Evolutionary conservation across 2,113 vertebrate species (phyloP).

Genomic region (Piaya cayana): DNA sequence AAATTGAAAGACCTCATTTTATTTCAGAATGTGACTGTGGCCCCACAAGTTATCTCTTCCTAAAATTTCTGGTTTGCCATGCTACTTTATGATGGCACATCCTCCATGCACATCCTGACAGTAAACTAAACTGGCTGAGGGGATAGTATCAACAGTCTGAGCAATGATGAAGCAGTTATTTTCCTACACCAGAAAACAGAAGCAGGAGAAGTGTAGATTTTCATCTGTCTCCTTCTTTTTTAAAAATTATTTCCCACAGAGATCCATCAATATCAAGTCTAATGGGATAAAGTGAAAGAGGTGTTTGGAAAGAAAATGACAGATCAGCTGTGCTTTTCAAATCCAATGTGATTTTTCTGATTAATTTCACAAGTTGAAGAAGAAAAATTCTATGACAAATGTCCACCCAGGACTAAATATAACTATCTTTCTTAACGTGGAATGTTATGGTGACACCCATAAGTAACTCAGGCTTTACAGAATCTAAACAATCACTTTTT

Average conservation of each 20-base stretch:
- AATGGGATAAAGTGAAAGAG: not conserved
- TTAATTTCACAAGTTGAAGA: not conserved
- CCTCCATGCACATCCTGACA: not conserved
- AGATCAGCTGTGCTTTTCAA: constrained; percentile 4
- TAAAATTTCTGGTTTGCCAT: not conserved
- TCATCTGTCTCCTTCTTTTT: not conserved
- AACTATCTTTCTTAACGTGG: not conserved
- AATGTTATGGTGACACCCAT: not conserved
- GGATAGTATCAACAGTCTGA: not conserved
- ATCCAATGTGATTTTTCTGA: not conserved
- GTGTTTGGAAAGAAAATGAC: not conserved
- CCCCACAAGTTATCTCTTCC: not conserved
- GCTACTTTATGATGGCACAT: not conserved
- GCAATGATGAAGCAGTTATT: not conserved
- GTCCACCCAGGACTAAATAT: not conserved
- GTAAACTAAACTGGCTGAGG: not conserved
- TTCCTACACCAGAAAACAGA: not conserved
- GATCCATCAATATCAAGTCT: not conserved
- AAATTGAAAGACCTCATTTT: not conserved
- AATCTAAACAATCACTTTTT: not conserved
- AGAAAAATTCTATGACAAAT: not conserved
- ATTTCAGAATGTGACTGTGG: not conserved
- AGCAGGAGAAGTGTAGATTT: not conserved
- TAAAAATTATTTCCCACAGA: not conserved
- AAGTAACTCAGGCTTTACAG: constrained; percentile 1